A percentile compares a stretch with the other conserved stretches of the same genome.
phyloP scores from a whole-genome alignment of 2,888 invertebrate genomes.

The Aproaerema taeniolella region DNA sequence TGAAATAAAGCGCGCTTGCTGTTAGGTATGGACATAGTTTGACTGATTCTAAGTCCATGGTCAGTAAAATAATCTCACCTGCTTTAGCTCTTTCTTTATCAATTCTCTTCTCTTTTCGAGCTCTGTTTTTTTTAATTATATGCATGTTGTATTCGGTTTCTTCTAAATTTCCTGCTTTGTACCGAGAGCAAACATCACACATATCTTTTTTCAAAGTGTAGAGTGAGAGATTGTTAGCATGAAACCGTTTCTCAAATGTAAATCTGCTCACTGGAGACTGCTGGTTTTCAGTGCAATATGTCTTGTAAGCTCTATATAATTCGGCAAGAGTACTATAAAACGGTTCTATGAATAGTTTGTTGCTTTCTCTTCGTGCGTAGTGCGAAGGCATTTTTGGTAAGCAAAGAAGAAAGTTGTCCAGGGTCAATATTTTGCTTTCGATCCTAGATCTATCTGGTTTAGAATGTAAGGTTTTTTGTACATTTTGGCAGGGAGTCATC shows the following conservation, averaged over 20 bases:
- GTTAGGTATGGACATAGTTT: constrained; percentile 13
- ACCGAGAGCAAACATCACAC: constrained; percentile 22
- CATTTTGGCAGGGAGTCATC: neutral
- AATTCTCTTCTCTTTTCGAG: constrained; percentile 23
- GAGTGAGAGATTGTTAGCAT: constrained; percentile 24
- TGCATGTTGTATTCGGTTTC: constrained; percentile 13
- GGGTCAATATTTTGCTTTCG: too few relatives aligned
- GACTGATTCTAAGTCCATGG: constrained; percentile 17
- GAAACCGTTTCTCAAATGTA: constrained; percentile 24
- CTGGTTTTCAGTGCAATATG: constrained; percentile 18
- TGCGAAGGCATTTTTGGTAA: constrained; percentile 3
- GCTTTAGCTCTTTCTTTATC: constrained; percentile 17
- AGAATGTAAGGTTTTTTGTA: too few relatives aligned
- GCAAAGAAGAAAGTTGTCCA: neutral
- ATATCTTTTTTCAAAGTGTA: constrained; percentile 26
- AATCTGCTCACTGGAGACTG: constrained; percentile 18
- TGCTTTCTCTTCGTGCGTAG: constrained; percentile 14
- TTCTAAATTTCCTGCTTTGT: constrained; percentile 19
- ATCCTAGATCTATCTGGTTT: too few relatives aligned
- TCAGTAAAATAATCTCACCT: constrained; percentile 12
- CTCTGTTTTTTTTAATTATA: constrained; percentile 18
- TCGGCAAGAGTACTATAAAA: constrained; percentile 18
- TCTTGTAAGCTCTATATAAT: constrained; percentile 22
- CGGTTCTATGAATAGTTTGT: constrained; percentile 25
- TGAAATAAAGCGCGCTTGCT: constrained; percentile 8